Conservation (phyloP, 2,888 invertebrate species). For the Acleris laterana region DNA sequence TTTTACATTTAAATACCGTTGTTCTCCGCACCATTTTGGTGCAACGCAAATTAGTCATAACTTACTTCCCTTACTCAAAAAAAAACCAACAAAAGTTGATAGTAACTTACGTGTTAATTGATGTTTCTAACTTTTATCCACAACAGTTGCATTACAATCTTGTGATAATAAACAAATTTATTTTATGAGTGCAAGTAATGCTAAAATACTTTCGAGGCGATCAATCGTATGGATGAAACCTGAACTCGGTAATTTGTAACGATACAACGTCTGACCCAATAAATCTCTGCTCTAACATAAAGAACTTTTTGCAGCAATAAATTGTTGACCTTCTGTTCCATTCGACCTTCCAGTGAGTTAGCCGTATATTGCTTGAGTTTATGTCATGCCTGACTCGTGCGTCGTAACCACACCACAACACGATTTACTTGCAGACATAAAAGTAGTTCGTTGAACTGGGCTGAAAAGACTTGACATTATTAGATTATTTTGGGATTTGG, state of each 20-base stretch:
- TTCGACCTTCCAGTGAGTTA: slow-evolving; percentile 49
- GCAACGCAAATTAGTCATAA: too few relatives aligned
- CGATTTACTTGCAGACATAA: slow-evolving; percentile 36
- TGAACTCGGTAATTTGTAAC: slow-evolving; percentile 3
- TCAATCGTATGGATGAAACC: background rate
- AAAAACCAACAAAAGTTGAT: too few relatives aligned
- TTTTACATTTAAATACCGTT: too few relatives aligned
- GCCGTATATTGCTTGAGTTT: slow-evolving; percentile 52
- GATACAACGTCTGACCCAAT: slow-evolving; percentile 17
- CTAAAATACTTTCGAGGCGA: too few relatives aligned
- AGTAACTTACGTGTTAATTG: too few relatives aligned
- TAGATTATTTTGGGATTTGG: slow-evolving; percentile 28
- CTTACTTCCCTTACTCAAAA: too few relatives aligned
- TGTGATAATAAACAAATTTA: too few relatives aligned
- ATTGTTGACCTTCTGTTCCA: slow-evolving; percentile 40
- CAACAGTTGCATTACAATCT: too few relatives aligned
- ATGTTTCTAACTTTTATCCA: too few relatives aligned
- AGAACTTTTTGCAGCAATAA: slow-evolving; percentile 33
- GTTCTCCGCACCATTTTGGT: too few relatives aligned
- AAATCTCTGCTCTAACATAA: slow-evolving; percentile 26
- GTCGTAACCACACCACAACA: slow-evolving; percentile 45
- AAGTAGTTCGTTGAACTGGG: slow-evolving; percentile 47
- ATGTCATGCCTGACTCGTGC: slow-evolving; percentile 51
- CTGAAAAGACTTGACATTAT: slow-evolving; percentile 41
- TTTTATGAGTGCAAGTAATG: too few relatives aligned